A percentile compares a stretch with the other conserved stretches of the same genome.
These are phyloP conservation scores for Cairina moschata DNA, from an alignment of 2,113 vertebrate genomes.

Conservation along the genomic window DNA sequence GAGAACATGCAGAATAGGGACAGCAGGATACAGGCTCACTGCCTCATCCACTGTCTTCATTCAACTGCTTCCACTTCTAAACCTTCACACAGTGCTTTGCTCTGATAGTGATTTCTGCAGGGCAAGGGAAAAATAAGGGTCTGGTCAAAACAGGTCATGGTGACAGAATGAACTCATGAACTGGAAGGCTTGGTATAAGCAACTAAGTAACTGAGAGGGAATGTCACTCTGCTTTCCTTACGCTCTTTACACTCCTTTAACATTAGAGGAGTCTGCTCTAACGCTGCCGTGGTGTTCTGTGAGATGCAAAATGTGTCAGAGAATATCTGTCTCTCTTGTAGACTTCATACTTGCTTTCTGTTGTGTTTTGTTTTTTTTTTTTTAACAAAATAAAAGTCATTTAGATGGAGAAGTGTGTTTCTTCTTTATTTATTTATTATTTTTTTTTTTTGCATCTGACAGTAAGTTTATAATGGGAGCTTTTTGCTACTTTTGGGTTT, in stretches of 20 bases:
- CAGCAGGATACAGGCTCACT: rapidly evolving
- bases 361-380: not conserved
- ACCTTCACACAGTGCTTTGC: rapidly evolving
- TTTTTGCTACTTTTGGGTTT: not conserved
- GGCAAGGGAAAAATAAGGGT: not conserved
- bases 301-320: not conserved
- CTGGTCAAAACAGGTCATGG: not conserved
- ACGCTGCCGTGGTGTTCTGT: rapidly evolving
- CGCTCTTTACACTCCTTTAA: not conserved
- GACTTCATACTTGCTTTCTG: not conserved
- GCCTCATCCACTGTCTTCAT: not conserved
- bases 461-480: not conserved
- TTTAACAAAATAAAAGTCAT: not conserved
- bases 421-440: not conserved
- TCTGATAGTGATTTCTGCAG: not conserved
- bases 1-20: not conserved
- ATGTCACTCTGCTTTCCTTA: not conserved
- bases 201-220: rapidly evolving
- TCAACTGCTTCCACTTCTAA: not conserved
- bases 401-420: not conserved
- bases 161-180: not conserved
- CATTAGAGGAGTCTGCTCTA: not conserved
- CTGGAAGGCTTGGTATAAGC: not conserved
- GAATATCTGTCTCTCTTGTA: not conserved
- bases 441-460: not conserved